These are phyloP conservation scores for Felis catus DNA, from an alignment of 2,113 vertebrate genomes.

Conservation along the genomic window DNA sequence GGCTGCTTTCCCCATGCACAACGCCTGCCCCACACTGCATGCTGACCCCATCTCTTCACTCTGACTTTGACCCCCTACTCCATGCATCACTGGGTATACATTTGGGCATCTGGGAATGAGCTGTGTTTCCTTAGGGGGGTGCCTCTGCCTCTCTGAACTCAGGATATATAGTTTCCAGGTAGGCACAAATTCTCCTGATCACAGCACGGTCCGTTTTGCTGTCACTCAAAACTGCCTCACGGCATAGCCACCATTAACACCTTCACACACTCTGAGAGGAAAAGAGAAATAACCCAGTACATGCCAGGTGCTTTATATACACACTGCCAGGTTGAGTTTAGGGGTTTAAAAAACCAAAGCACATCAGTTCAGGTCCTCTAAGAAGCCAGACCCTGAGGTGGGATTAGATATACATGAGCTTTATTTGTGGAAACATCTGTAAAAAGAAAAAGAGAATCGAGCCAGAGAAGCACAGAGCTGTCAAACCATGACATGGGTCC, in stretches of 20 bases:
- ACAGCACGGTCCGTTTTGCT: neutral
- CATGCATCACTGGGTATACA: neutral
- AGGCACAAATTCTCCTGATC: neutral
- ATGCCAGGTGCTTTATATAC: neutral
- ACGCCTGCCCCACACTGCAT: neutral
- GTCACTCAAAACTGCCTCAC: neutral
- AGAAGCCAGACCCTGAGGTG: constrained; percentile 18
- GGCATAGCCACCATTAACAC: neutral
- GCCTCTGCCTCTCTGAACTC: constrained; percentile 11
- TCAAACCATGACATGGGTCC: neutral
- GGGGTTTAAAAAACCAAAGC: constrained; percentile 25
- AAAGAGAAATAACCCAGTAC: neutral
- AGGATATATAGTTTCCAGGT: neutral
- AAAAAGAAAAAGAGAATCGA: neutral
- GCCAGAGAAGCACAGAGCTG: neutral
- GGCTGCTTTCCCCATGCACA: constrained; percentile 30
- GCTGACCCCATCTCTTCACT: neutral
- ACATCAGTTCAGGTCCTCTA: neutral
- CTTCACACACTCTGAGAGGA: neutral
- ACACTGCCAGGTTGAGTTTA: neutral
- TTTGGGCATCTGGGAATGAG: neutral
- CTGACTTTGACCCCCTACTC: neutral
- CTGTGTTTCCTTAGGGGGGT: neutral
- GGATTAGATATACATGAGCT: constrained; percentile 15
- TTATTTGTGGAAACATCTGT: neutral